A percentile compares a stretch with the other conserved stretches of the same genome.
Evolutionary conservation across 2,797 vertebrate species (phyloP).

Genomic region (Pseudopleuronectes americanus): DNA sequence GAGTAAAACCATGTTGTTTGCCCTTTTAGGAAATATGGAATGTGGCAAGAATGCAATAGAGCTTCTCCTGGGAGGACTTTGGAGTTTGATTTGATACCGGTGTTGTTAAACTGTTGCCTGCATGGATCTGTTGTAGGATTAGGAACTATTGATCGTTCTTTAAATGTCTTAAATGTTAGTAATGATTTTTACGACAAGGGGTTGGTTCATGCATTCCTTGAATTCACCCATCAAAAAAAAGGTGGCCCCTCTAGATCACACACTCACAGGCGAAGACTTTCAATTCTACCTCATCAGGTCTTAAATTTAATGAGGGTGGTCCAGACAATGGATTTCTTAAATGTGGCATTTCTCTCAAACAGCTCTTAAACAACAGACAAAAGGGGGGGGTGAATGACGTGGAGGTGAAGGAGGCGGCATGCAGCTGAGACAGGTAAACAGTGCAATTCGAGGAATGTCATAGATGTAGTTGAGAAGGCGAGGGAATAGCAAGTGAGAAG

Average conservation of each 20-base stretch:
- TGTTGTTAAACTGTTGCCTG: conserved; percentile 31
- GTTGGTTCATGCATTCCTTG: neutral
- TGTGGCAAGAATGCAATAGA: conserved; percentile 15
- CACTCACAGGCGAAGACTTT: conserved; percentile 5
- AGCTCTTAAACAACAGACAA: conserved; percentile 50
- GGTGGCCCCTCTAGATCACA: neutral
- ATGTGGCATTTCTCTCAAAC: conserved; percentile 54
- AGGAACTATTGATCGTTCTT: conserved; percentile 38
- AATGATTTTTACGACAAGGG: conserved; percentile 28
- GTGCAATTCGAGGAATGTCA: conserved; percentile 62
- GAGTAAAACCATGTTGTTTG: conserved; percentile 4
- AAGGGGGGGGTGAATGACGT: neutral
- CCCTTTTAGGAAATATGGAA: conserved; percentile 25
- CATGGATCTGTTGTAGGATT: conserved; percentile 17
- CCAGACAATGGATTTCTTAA: conserved; percentile 55
- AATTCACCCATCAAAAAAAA: conserved; percentile 2
- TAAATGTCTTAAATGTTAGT: conserved; percentile 44
- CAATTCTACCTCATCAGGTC: conserved; percentile 57
- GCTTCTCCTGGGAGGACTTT: conserved; percentile 15
- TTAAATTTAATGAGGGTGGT: conserved; percentile 69
- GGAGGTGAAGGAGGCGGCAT: conserved; percentile 4
- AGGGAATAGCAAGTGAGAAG: conserved; percentile 39
- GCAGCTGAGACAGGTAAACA: conserved; percentile 49
- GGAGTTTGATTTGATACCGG: conserved; percentile 21
- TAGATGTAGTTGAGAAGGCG: conserved; percentile 28